A percentile compares a stretch with the other conserved stretches of the same genome.
phyloP scores from a whole-genome alignment of 2,888 invertebrate genomes.

The Labia minor region DNA sequence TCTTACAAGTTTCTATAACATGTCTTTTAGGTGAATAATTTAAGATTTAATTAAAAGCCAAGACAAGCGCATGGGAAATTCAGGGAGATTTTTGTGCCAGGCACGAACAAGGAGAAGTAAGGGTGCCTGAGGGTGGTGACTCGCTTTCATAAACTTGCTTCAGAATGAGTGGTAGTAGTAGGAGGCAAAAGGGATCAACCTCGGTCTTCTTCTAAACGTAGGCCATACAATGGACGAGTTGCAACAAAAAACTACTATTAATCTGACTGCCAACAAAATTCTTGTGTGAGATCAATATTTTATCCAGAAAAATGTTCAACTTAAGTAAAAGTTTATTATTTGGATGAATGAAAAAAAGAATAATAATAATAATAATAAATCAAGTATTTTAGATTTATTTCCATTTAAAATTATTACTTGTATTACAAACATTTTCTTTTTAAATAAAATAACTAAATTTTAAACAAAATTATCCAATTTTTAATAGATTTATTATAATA shows the following conservation, averaged over 20 bases:
- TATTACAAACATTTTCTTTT: too few species aligned
- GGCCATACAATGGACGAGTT: neutral
- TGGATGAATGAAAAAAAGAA: too few species aligned
- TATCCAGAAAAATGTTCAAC: too few species aligned
- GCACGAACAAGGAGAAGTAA: neutral
- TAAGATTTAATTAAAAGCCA: slow-evolving; percentile 13
- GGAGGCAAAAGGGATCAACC: neutral
- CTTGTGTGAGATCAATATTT: too few species aligned
- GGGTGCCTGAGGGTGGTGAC: neutral
- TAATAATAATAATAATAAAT: too few species aligned
- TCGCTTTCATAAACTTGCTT: neutral
- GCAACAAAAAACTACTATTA: neutral
- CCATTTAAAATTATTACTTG: too few species aligned
- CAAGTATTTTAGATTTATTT: too few species aligned
- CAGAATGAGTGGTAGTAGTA: neutral
- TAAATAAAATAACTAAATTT: too few species aligned
- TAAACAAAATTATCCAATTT: too few species aligned
- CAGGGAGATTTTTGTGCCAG: slow-evolving; percentile 6
- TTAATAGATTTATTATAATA: too few species aligned
- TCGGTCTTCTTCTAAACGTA: neutral
- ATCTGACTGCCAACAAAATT: too few species aligned
- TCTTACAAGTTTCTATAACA: slow-evolving; percentile 13
- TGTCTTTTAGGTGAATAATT: slow-evolving; percentile 13
- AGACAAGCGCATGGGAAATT: neutral
- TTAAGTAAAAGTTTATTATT: too few species aligned